Evolutionary conservation across 2,888 invertebrate species (phyloP).

Genomic region (Pachycephus smyrnensis): DNA sequence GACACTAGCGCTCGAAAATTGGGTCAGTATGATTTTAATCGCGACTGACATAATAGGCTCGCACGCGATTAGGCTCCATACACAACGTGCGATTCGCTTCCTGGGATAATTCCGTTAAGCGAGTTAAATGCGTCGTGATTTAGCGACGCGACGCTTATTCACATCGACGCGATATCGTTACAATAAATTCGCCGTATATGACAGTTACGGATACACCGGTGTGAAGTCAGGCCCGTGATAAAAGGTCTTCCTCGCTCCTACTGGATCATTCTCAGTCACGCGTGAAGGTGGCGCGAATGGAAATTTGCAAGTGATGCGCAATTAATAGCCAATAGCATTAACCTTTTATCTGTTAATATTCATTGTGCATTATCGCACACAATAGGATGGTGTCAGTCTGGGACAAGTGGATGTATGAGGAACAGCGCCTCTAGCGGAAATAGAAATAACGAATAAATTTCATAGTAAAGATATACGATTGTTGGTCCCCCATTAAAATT

Average conservation of each 20-base stretch:
- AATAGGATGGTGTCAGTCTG: slow-evolving; percentile 35
- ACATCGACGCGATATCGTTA: not conserved
- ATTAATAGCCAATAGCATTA: slow-evolving; percentile 54
- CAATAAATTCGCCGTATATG: not conserved
- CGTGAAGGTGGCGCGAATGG: not conserved
- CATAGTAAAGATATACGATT: not conserved
- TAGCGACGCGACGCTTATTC: not conserved
- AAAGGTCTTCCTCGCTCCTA: not conserved
- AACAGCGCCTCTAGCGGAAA: slow-evolving; percentile 15
- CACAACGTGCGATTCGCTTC: not conserved
- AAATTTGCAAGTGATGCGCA: slow-evolving; percentile 40
- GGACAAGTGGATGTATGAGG: slow-evolving; percentile 39
- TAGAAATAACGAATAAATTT: not conserved
- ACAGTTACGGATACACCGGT: not conserved
- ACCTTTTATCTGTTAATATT: slow-evolving; percentile 57
- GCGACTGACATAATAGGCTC: slow-evolving; percentile 7
- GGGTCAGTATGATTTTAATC: slow-evolving; percentile 7
- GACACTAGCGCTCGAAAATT: not conserved
- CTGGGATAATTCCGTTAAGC: not conserved
- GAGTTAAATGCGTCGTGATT: not conserved
- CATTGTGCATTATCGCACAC: slow-evolving; percentile 50
- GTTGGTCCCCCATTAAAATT: not conserved
- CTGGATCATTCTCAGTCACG: not conserved
- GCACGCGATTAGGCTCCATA: not conserved
- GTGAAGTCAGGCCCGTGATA: not conserved